phyloP scores from a whole-genome alignment of 64 coral and sea anemone species.

The Pachyseris speciosa region DNA sequence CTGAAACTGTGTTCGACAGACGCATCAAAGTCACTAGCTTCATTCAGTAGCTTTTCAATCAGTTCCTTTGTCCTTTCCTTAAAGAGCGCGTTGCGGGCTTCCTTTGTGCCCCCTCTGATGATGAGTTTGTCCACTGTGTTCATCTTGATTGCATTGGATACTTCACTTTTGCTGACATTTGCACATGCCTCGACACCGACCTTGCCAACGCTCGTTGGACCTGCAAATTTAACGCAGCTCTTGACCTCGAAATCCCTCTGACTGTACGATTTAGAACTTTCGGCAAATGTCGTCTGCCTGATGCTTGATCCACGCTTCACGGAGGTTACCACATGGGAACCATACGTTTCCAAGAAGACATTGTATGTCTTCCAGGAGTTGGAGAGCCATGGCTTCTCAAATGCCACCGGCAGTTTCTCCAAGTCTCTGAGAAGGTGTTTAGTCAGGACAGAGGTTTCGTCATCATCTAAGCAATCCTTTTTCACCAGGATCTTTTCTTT shows the following conservation, averaged over 20 bases:
- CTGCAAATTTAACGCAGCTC: constrained; percentile 7
- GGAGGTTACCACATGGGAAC: constrained; percentile 61
- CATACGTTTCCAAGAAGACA: constrained; percentile 41
- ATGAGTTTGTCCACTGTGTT: constrained; percentile 22
- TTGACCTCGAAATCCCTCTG: constrained; percentile 47
- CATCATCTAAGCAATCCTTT: constrained; percentile 11
- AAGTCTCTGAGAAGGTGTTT: constrained; percentile 32
- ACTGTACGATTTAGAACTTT: constrained; percentile 12
- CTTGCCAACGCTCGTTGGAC: not conserved
- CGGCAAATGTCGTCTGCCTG: constrained; percentile 24
- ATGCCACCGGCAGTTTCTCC: not conserved
- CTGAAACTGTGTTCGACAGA: constrained; percentile 14
- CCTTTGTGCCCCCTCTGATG: constrained; percentile 34
- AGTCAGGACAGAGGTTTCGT: not conserved
- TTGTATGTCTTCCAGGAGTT: constrained; percentile 60
- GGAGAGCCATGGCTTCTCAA: constrained; percentile 23
- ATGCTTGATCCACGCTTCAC: constrained; percentile 32
- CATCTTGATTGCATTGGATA: not conserved
- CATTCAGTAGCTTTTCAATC: not conserved
- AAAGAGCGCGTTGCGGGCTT: constrained; percentile 8
- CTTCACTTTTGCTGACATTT: constrained; percentile 35
- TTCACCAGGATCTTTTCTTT: constrained; percentile 1
- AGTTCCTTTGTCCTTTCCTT: not conserved
- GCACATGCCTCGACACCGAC: not conserved
- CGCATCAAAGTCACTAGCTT: not conserved